phyloP scores from a whole-genome alignment of 2,113 vertebrate species.

The Ciconia stormi region DNA sequence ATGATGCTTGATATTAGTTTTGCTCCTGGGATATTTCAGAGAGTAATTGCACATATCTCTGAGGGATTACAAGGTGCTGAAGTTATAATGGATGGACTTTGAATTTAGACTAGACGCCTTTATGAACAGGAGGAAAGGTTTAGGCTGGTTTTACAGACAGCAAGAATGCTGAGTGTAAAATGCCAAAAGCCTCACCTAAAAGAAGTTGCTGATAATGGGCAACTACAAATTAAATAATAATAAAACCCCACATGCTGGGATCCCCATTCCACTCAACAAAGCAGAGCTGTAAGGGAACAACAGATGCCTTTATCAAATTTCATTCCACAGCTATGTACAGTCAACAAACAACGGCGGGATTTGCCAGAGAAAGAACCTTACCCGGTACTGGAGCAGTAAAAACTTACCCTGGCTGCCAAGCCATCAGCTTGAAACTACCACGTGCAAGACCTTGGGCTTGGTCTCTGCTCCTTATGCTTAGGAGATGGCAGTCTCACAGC shows the following conservation, averaged over 20 bases:
- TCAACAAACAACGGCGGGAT: background rate
- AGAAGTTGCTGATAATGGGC: slow-evolving; percentile 39
- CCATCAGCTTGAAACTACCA: background rate
- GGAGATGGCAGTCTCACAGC: background rate
- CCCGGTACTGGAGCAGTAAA: background rate
- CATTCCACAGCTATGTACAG: background rate
- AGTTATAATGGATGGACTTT: slow-evolving; percentile 52
- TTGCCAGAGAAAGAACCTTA: slow-evolving; percentile 1
- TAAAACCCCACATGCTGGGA: background rate
- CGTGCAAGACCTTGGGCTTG: background rate
- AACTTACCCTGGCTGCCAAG: background rate
- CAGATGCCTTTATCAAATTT: background rate
- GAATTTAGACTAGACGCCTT: slow-evolving; percentile 27
- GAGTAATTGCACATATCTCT: slow-evolving; percentile 56
- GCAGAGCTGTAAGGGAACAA: background rate
- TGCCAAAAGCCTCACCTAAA: slow-evolving; percentile 44
- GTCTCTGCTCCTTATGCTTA: background rate
- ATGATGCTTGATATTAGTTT: slow-evolving; percentile 59
- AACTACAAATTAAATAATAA: slow-evolving; percentile 43
- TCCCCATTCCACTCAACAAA: background rate
- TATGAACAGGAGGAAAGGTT: slow-evolving; percentile 45
- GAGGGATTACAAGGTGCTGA: slow-evolving; percentile 63
- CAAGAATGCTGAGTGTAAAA: slow-evolving; percentile 1
- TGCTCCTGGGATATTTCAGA: slow-evolving; percentile 59
- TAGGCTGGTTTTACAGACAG: slow-evolving; percentile 41